Conservation (phyloP, 2,797 vertebrate genomes). For the Platalea minor region DNA sequence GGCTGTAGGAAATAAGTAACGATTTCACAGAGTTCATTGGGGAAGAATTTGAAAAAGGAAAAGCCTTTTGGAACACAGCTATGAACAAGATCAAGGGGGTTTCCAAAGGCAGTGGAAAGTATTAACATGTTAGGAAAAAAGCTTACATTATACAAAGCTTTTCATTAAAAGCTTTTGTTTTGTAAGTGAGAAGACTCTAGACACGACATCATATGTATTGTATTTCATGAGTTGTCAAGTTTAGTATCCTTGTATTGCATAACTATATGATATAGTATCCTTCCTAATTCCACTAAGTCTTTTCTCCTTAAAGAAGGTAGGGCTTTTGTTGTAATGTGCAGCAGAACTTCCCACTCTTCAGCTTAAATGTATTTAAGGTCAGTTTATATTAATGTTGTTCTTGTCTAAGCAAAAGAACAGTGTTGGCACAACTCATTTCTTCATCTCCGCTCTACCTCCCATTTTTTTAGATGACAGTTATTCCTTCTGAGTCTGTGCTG, state of each 20-base stretch:
- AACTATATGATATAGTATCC: neutral
- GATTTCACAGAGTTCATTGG: neutral
- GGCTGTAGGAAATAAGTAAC: neutral
- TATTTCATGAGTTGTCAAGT: neutral
- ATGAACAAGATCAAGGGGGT: neutral
- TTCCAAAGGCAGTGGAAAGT: neutral
- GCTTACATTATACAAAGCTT: neutral
- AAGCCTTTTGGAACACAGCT: neutral
- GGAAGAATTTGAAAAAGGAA: neutral
- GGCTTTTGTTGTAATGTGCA: neutral
- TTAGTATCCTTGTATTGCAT: neutral
- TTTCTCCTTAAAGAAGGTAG: constrained; percentile 27
- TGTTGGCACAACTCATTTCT: neutral
- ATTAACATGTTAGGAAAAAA: neutral
- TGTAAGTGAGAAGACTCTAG: neutral
- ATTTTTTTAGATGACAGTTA: neutral
- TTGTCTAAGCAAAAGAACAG: neutral
- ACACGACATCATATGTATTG: fast-evolving
- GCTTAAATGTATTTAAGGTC: constrained; percentile 8
- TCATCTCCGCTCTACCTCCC: neutral
- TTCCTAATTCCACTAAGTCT: constrained; percentile 21
- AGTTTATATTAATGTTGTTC: neutral
- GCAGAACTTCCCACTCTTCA: neutral
- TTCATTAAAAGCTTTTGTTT: neutral
- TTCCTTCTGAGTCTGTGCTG: neutral